phyloP scores from a whole-genome alignment of 2,888 invertebrate species.

The Branchinecta sandiegonensis region DNA sequence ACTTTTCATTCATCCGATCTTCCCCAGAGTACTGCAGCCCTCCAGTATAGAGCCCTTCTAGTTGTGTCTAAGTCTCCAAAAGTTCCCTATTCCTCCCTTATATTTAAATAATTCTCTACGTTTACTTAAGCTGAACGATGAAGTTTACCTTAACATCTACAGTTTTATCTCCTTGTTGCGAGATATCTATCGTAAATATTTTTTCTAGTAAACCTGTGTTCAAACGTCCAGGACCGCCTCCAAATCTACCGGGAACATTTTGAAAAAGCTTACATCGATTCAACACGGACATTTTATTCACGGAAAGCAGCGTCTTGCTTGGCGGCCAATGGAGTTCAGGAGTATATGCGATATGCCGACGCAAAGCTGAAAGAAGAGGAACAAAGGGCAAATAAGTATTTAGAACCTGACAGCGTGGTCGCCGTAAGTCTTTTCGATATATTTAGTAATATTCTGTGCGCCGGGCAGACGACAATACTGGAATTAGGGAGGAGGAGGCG shows the following conservation, averaged over 20 bases:
- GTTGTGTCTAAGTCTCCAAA: too few relatives aligned
- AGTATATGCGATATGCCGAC: constrained; percentile 95
- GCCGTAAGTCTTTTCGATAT: too few relatives aligned
- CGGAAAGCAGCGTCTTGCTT: constrained; percentile 82
- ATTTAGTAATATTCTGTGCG: too few relatives aligned
- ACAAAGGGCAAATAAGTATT: constrained; percentile 72
- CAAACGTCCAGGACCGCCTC: constrained; percentile 77
- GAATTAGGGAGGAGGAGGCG: too few relatives aligned
- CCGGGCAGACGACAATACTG: too few relatives aligned
- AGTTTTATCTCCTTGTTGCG: constrained; percentile 17
- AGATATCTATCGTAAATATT: not conserved
- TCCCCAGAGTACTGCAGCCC: too few relatives aligned
- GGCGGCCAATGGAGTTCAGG: constrained; percentile 77
- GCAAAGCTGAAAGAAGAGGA: constrained; percentile 88
- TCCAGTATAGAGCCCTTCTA: too few relatives aligned
- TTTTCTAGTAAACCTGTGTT: constrained; percentile 75
- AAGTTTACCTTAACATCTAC: not conserved
- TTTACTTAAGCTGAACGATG: not conserved
- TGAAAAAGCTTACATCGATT: constrained; percentile 87
- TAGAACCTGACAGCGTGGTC: constrained; percentile 50
- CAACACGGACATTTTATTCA: constrained; percentile 80
- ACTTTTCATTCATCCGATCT: too few relatives aligned
- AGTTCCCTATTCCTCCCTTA: too few relatives aligned
- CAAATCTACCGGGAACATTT: constrained; percentile 93
- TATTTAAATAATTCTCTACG: not conserved